Evolutionary conservation across 2,888 invertebrate species (phyloP).

Genomic region (Drosophila subsilvestris): DNA sequence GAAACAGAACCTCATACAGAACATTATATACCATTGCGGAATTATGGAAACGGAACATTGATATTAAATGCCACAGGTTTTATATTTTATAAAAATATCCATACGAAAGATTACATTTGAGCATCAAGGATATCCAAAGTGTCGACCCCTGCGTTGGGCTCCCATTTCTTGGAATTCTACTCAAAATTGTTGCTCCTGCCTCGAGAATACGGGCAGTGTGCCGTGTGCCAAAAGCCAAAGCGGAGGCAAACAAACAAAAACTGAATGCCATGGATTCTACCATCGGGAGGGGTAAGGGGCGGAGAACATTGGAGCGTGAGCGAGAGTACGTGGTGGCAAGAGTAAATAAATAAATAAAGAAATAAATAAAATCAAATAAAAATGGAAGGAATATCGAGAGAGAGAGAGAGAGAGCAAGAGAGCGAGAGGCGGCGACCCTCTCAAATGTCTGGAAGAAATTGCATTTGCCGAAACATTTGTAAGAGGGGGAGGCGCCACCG

Average conservation of each 20-base stretch:
- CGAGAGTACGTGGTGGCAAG: slow-evolving; percentile 40
- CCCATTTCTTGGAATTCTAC: neutral
- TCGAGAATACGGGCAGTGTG: slow-evolving; percentile 8
- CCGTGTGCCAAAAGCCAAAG: slow-evolving; percentile 24
- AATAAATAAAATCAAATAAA: slow-evolving; percentile 63
- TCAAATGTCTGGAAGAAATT: slow-evolving; percentile 14
- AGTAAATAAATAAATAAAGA: slow-evolving; percentile 36
- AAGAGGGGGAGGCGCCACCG: neutral
- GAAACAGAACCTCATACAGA: too few relatives aligned
- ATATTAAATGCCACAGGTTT: too few relatives aligned
- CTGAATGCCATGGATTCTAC: slow-evolving; percentile 23
- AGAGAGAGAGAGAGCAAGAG: slow-evolving; percentile 28
- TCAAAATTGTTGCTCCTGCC: slow-evolving; percentile 17
- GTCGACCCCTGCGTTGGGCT: neutral
- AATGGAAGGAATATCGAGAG: slow-evolving; percentile 49
- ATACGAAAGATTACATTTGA: too few relatives aligned
- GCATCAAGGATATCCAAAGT: neutral
- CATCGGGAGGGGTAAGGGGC: neutral
- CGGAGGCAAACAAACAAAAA: slow-evolving; percentile 9
- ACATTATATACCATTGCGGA: too few relatives aligned
- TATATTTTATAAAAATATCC: too few relatives aligned
- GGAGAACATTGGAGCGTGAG: too few relatives aligned
- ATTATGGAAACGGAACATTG: too few relatives aligned
- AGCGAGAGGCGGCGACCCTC: neutral
- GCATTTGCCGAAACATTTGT: slow-evolving; percentile 26